Evolutionary conservation across 2,113 vertebrate species (phyloP).

Genomic region (Xenopus laevis): DNA sequence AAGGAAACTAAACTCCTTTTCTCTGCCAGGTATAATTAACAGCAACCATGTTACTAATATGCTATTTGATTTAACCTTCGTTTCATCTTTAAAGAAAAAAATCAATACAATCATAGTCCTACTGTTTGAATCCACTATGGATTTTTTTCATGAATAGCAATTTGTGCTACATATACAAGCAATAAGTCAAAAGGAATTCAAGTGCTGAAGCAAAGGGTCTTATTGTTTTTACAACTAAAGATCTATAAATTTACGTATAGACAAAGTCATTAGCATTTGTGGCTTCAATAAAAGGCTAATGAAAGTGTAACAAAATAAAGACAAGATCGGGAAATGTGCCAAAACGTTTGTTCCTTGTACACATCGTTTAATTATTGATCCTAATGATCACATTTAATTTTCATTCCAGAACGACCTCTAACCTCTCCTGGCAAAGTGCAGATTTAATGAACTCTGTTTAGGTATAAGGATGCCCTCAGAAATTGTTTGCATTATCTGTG

Average conservation of each 20-base stretch:
- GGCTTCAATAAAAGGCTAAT: slow-evolving; percentile 55
- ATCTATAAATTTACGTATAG: slow-evolving; percentile 56
- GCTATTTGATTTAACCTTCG: neutral
- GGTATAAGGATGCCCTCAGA: no score
- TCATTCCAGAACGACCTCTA: slow-evolving; percentile 26
- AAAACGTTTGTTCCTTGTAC: slow-evolving; percentile 32
- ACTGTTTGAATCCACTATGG: slow-evolving; percentile 46
- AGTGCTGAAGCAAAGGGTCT: slow-evolving; percentile 45
- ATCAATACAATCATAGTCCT: slow-evolving; percentile 27
- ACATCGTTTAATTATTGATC: slow-evolving; percentile 40
- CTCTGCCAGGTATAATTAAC: neutral
- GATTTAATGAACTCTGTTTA: no score
- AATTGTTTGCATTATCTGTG: no score
- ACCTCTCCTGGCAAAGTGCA: slow-evolving; percentile 6
- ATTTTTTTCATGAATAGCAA: slow-evolving; percentile 49
- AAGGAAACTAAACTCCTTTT: slow-evolving; percentile 15
- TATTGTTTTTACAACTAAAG: slow-evolving; percentile 56
- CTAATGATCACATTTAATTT: slow-evolving; percentile 49
- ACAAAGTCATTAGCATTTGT: slow-evolving; percentile 55
- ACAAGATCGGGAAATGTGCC: slow-evolving; percentile 44
- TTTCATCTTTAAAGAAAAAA: neutral
- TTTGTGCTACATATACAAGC: slow-evolving; percentile 42
- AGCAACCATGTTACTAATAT: slow-evolving; percentile 20
- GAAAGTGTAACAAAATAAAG: slow-evolving; percentile 57
- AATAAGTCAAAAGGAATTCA: slow-evolving; percentile 50